Percentiles rank a stretch among this genome's conserved stretches.
These are phyloP conservation scores for Acanthurus tractus DNA, from an alignment of 2,797 vertebrate species.

Conservation along the genomic window DNA sequence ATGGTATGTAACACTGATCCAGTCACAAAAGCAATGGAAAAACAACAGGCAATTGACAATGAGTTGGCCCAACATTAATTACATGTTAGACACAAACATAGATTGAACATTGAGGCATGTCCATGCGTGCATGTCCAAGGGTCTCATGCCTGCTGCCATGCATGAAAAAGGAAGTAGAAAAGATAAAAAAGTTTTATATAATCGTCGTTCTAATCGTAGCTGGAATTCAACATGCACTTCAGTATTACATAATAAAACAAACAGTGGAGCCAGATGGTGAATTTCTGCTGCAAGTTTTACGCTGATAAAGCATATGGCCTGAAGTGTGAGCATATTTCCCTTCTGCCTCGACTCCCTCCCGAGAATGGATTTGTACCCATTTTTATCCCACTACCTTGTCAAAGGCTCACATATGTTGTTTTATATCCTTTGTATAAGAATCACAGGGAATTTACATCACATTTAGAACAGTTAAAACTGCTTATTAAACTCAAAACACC, in stretches of 20 bases:
- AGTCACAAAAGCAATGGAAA: constrained; percentile 75
- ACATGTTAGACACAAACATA: constrained; percentile 75
- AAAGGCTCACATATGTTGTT: constrained; percentile 12
- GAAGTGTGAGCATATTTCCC: constrained; percentile 44
- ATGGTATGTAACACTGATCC: constrained; percentile 60
- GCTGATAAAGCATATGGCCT: constrained; percentile 36
- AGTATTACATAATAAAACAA: constrained; percentile 59
- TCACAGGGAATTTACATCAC: constrained; percentile 17
- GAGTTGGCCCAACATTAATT: constrained; percentile 71
- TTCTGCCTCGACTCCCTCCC: constrained; percentile 39
- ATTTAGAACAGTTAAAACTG: constrained; percentile 9
- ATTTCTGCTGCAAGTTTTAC: constrained; percentile 56
- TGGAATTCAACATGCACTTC: constrained; percentile 61
- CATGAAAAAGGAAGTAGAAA: constrained; percentile 55
- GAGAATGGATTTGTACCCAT: constrained; percentile 15
- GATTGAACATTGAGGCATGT: constrained; percentile 66
- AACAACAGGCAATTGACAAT: constrained; percentile 65
- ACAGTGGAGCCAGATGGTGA: constrained; percentile 66
- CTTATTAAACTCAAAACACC: constrained; percentile 19
- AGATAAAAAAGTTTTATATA: constrained; percentile 35
- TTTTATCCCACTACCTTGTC: constrained; percentile 23
- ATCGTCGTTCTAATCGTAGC: constrained; percentile 22
- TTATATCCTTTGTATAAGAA: constrained; percentile 19
- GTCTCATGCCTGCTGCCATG: constrained; percentile 74
- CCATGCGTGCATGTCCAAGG: constrained; percentile 68